A percentile compares a stretch with the other conserved stretches of the same genome.
Evolutionary conservation across 2,797 vertebrate genomes (phyloP).

Genomic region (Danio aesculapii): DNA sequence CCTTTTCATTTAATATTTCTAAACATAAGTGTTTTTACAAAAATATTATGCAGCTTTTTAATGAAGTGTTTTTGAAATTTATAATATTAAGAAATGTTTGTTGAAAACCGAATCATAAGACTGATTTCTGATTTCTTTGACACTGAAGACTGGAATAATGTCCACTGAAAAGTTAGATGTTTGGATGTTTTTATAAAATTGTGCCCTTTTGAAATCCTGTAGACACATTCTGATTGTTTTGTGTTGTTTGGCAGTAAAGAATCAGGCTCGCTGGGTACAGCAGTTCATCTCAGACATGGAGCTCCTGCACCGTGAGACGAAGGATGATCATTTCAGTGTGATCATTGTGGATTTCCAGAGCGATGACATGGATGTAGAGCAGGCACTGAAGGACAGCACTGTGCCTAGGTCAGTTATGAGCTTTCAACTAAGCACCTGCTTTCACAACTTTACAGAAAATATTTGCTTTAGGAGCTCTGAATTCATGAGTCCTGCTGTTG

Average conservation of each 20-base stretch:
- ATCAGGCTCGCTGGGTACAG: slow-evolving; percentile 98
- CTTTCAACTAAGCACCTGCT: slow-evolving; percentile 2
- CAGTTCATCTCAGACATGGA: slow-evolving; percentile 98
- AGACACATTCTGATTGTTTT: background rate
- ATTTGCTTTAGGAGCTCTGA: background rate
- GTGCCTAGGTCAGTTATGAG: slow-evolving; percentile 82
- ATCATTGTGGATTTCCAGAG: slow-evolving; percentile 97
- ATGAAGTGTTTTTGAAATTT: background rate
- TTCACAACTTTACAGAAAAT: background rate
- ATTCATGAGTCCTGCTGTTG: background rate
- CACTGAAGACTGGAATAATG: background rate
- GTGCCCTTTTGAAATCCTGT: no score
- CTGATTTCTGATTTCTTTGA: background rate
- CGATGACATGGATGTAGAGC: slow-evolving; percentile 96
- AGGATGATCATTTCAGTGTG: slow-evolving; percentile 91
- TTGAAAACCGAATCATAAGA: background rate
- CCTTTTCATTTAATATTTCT: background rate
- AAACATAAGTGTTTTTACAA: background rate
- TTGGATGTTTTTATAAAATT: no score
- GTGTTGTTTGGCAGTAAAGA: slow-evolving; percentile 86
- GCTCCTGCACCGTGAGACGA: slow-evolving; percentile 83
- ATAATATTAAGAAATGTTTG: background rate
- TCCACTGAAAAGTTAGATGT: no score
- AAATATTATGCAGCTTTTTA: background rate
- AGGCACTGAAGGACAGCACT: slow-evolving; percentile 83